Conservation (phyloP, 2,888 invertebrate species). For the Leucozona laternaria region DNA sequence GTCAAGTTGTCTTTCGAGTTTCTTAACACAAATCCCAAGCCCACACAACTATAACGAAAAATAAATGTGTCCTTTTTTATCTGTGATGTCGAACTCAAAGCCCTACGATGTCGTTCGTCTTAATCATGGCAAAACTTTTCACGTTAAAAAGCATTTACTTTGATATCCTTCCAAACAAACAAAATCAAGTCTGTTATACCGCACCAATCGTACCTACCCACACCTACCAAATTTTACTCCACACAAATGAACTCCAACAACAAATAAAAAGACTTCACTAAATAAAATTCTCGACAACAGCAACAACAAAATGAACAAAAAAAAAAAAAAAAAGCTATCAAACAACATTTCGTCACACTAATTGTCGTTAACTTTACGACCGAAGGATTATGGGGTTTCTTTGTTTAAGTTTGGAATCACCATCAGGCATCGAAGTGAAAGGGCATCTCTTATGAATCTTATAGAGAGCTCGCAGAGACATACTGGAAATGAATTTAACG, state of each 20-base stretch:
- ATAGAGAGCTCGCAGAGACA: neutral
- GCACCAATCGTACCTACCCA: constrained; percentile 2
- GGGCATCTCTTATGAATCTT: constrained; percentile 28
- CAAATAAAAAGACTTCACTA: neutral
- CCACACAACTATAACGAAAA: neutral
- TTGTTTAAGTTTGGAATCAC: constrained; percentile 22
- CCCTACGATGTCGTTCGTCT: constrained; percentile 29
- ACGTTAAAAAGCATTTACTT: constrained; percentile 55
- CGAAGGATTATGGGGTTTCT: constrained; percentile 28
- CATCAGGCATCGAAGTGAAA: neutral
- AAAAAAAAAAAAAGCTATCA: constrained; percentile 45
- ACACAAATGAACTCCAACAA: neutral
- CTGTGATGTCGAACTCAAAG: constrained; percentile 26
- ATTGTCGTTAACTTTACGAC: constrained; percentile 73
- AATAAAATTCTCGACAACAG: constrained; percentile 10
- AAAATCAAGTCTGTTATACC: constrained; percentile 15
- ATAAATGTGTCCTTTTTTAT: constrained; percentile 6
- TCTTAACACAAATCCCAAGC: neutral
- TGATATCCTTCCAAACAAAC: constrained; percentile 20
- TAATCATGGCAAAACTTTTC: constrained; percentile 52
- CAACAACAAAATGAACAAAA: neutral
- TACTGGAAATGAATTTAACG: constrained; percentile 58
- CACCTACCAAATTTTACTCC: neutral
- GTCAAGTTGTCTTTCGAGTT: neutral
- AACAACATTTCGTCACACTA: constrained; percentile 70